A percentile compares a stretch with the other conserved stretches of the same genome.
Conservation (phyloP, 2,113 vertebrate genomes). For the Sitta europaea region DNA sequence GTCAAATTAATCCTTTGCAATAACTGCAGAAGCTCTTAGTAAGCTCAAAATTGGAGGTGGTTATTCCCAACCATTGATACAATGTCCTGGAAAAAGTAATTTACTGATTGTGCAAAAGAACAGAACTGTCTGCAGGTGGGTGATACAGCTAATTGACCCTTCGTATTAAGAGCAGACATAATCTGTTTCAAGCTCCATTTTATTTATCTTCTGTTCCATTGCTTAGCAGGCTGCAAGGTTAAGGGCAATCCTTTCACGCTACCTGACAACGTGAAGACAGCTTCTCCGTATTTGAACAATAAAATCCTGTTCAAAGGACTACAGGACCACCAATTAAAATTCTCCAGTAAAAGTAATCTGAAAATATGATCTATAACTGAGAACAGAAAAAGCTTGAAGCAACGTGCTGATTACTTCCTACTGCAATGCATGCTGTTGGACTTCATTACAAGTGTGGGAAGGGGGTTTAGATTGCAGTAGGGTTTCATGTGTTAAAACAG, state of each 20-base stretch:
- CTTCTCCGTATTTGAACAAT: slow-evolving; percentile 47
- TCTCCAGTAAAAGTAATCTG: slow-evolving; percentile 56
- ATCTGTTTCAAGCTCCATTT: neutral
- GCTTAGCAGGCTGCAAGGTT: slow-evolving; percentile 9
- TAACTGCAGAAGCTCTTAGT: slow-evolving; percentile 43
- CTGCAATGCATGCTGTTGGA: neutral
- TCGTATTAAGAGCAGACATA: neutral
- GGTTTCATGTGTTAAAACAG: slow-evolving; percentile 39
- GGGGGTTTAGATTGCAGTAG: slow-evolving; percentile 14
- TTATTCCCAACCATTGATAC: slow-evolving; percentile 28
- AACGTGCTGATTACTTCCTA: neutral
- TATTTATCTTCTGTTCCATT: slow-evolving; percentile 36
- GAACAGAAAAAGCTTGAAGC: slow-evolving; percentile 13
- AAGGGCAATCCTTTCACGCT: neutral
- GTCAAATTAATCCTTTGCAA: slow-evolving; percentile 56
- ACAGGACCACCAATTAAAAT: slow-evolving; percentile 62
- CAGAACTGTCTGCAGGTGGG: neutral
- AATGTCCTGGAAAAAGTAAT: slow-evolving; percentile 19
- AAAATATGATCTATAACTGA: slow-evolving; percentile 53
- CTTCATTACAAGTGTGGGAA: slow-evolving; percentile 13
- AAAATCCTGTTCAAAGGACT: slow-evolving; percentile 61
- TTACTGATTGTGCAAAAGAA: neutral
- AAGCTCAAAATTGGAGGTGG: slow-evolving; percentile 22
- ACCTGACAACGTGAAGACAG: neutral
- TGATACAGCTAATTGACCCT: neutral